Evolutionary conservation across 2,797 vertebrate genomes (phyloP), one percentile per base, ranked within the genome.

Genomic region (Chiroxiphia lanceolata): DNA sequence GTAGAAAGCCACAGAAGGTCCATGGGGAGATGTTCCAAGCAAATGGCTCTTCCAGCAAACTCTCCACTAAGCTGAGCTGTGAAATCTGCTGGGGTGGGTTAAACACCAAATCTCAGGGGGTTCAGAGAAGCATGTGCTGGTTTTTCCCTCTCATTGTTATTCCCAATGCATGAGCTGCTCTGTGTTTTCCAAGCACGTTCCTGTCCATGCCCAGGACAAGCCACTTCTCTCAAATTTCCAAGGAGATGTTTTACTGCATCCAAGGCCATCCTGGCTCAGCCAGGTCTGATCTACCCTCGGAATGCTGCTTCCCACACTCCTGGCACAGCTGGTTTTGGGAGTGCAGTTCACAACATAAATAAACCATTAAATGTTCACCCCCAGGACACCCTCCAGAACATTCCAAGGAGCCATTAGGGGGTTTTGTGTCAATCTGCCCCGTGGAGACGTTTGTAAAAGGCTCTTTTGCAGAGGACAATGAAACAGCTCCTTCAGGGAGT

Each of bases 401-500:
- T 91, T 74, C 70, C 33, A 70, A 69, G 75, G 9, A 25, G 20
- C 72, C 72, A 61, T 40, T 59, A 63, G 44, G 36, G 31, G 8
- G 31, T 42, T 45, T 74, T 53, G 56, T 93, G 76, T 61, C 90
- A 53, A 31, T 82, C 54, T 50, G 40, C 65, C 64, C 75, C 5
- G 11, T 15, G 40, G 88, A 92, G 95, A 80, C 47, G 36, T 70
- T 80, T 59, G 70, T 34, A 87, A 96, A 63, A 50, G 33, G 45
- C 33, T 79, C 12, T 64, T 92, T 59, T 64, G 22, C 29, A n/a
- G 40, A 50, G 68, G 29, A 33, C 54, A 75, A 59, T 63, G 42
- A 26, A 75, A 80, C 42, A 53, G 59, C 38, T 84, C 84, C 87
- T 96, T 93, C 76, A 83, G 95, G 83, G 80, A 89, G 48, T 25